These are phyloP conservation scores for Eupithecia dodoneata DNA, from an alignment of 2,888 invertebrate species.

Conservation along the genomic window DNA sequence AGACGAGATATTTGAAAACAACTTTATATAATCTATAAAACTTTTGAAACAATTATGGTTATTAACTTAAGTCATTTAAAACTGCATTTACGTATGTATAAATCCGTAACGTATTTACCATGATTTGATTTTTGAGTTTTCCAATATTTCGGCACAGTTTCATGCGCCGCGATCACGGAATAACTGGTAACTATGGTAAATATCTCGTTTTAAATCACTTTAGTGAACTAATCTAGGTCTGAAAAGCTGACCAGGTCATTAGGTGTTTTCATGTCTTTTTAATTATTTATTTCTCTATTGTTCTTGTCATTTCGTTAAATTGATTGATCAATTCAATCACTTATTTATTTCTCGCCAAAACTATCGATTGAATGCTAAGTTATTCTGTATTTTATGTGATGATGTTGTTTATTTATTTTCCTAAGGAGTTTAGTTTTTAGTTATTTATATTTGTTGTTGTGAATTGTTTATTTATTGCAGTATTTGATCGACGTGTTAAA, in stretches of 20 bases:
- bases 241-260: conserved; percentile 5
- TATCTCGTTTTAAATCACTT: too few relatives aligned
- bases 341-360: conserved; percentile 10
- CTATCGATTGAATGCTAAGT: neutral
- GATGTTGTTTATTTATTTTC: neutral
- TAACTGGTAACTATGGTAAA: too few relatives aligned
- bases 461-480: conserved; percentile 60
- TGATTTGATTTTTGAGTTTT: too few relatives aligned
- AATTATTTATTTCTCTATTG: neutral
- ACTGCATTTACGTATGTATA: too few relatives aligned
- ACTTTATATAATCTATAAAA: too few relatives aligned
- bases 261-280: neutral
- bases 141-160: too few relatives aligned
- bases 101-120: too few relatives aligned
- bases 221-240: neutral
- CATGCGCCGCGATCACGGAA: too few relatives aligned
- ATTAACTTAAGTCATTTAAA: too few relatives aligned
- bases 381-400: neutral
- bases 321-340: neutral
- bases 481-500: conserved; percentile 57
- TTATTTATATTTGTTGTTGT: conserved; percentile 59
- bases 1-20: conserved; percentile 12
- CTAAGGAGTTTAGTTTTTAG: conserved; percentile 41
- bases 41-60: too few relatives aligned
- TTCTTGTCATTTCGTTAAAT: neutral